A percentile compares a stretch with the other conserved stretches of the same genome.
phyloP scores from a whole-genome alignment of 1,140 invertebrate genomes.

The Colletes latitarsis region DNA sequence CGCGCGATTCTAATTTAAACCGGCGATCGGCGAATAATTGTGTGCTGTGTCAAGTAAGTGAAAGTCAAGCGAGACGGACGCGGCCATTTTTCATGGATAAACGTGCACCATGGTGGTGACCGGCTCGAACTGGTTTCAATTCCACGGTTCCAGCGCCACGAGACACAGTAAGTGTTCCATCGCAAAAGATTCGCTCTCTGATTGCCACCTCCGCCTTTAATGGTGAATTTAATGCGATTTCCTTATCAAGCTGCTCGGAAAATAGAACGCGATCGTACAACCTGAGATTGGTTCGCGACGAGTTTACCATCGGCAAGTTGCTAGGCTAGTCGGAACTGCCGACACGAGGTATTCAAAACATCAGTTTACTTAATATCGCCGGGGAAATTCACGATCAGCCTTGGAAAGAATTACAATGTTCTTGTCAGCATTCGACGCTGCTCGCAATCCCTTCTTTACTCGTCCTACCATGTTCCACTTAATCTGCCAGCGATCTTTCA shows the following conservation, averaged over 20 bases:
- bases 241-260: constrained; percentile 5
- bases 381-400: too few relatives aligned
- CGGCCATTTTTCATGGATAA: constrained; percentile 67
- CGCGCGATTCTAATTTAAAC: constrained; percentile 43
- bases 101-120: constrained; percentile 57
- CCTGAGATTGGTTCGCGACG: neutral
- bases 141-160: constrained; percentile 38
- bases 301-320: too few relatives aligned
- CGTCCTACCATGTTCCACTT: too few relatives aligned
- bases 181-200: constrained; percentile 18
- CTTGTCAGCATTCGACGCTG: too few relatives aligned
- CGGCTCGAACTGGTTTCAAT: constrained; percentile 56
- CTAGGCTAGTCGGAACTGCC: too few relatives aligned
- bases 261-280: neutral
- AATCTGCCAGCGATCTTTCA: too few relatives aligned
- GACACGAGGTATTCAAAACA: too few relatives aligned
- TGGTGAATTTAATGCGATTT: constrained; percentile 16
- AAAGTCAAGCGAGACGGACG: constrained; percentile 61
- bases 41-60: constrained; percentile 71
- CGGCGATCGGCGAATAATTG: constrained; percentile 58
- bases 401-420: too few relatives aligned
- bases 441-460: too few relatives aligned
- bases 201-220: constrained; percentile 30
- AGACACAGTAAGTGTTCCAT: constrained; percentile 53
- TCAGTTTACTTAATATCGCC: too few relatives aligned